Percentiles rank a stretch among this genome's conserved stretches.
Conservation (phyloP, 1,140 invertebrate genomes). For the Sminthurides bifidus region DNA sequence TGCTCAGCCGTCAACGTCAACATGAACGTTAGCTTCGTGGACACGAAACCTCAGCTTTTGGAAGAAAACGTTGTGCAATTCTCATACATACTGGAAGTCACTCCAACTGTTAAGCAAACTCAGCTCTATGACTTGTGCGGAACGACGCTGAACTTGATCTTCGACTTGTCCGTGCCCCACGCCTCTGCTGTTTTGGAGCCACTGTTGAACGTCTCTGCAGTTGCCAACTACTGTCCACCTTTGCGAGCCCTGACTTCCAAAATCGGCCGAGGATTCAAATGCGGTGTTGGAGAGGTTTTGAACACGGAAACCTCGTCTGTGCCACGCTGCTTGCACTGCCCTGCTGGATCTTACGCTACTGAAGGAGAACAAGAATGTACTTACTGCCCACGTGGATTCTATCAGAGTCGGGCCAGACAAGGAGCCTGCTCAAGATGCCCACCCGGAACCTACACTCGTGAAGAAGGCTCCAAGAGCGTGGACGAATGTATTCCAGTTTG, state of each 20-base stretch:
- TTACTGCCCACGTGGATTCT: conserved; percentile 78
- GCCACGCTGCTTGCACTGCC: conserved; percentile 88
- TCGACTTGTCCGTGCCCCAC: conserved; percentile 83
- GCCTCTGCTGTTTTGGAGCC: conserved; percentile 83
- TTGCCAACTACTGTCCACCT: conserved; percentile 82
- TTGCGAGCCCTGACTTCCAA: conserved; percentile 71
- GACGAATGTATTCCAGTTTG: conserved; percentile 82
- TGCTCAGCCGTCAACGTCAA: conserved; percentile 90
- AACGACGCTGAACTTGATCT: conserved; percentile 81
- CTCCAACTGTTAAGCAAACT: conserved; percentile 71
- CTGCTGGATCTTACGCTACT: conserved; percentile 83
- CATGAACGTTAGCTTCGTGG: conserved; percentile 83
- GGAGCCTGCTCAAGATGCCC: conserved; percentile 78
- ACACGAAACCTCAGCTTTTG: conserved; percentile 57
- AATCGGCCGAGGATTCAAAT: conserved; percentile 78
- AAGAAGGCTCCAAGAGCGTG: conserved; percentile 66
- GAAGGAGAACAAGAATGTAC: conserved; percentile 75
- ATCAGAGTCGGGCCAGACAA: conserved; percentile 82
- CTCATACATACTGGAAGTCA: conserved; percentile 51
- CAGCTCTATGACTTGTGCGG: conserved; percentile 89
- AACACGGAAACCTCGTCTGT: conserved; percentile 83
- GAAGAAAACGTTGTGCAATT: conserved; percentile 72
- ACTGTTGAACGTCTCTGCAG: conserved; percentile 71
- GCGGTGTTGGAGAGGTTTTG: conserved; percentile 80
- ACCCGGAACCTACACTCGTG: conserved; percentile 77